Percentiles rank a stretch among this genome's conserved stretches.
phyloP scores from a whole-genome alignment of 2,113 vertebrate genomes.

The Clinocottus analis region DNA sequence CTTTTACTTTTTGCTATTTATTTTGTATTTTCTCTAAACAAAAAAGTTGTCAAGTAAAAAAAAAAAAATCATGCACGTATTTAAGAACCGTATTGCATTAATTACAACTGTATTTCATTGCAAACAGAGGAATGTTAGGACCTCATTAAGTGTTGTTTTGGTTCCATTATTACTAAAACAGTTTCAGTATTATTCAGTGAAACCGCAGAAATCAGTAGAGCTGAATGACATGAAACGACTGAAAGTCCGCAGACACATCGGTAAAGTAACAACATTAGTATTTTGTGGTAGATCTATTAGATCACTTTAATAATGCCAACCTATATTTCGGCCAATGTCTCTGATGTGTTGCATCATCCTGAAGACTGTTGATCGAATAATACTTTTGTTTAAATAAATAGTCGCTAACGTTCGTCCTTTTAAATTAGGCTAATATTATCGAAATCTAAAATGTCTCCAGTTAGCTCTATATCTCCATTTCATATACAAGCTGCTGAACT shows the following conservation, averaged over 20 bases:
- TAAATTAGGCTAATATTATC: not conserved
- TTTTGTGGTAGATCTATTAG: not conserved
- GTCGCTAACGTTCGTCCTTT: not conserved
- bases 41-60: constrained; percentile 13
- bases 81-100: not conserved
- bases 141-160: constrained; percentile 27
- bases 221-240: not conserved
- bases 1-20: constrained; percentile 22
- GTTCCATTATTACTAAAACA: constrained; percentile 40
- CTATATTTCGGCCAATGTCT: not conserved
- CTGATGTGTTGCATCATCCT: not conserved
- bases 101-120: constrained; percentile 31
- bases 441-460: too few species aligned
- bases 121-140: constrained; percentile 26
- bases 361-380: not conserved
- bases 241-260: not conserved
- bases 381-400: not conserved
- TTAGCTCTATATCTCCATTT: not conserved
- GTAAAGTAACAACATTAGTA: not conserved
- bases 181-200: constrained; percentile 9
- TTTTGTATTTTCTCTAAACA: constrained; percentile 16
- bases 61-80: not conserved
- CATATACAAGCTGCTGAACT: not conserved
- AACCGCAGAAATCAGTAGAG: constrained; percentile 20
- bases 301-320: not conserved